These are phyloP conservation scores for Tenthredo mesomela DNA, from an alignment of 2,888 invertebrate species.

Conservation along the genomic window DNA sequence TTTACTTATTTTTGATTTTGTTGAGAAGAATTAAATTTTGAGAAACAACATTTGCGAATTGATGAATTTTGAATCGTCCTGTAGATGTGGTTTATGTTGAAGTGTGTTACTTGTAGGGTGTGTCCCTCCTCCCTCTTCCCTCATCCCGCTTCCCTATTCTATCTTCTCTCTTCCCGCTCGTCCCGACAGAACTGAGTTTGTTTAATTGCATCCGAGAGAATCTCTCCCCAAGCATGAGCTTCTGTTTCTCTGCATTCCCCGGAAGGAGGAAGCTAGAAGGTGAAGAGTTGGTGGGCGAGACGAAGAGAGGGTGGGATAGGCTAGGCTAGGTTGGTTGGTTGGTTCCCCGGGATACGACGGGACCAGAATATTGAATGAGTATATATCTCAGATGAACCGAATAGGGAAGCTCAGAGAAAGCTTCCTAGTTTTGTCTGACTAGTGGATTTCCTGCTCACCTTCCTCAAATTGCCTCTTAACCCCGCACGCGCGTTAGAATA, in stretches of 20 bases:
- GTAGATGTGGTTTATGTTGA: not conserved
- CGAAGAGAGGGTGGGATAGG: not conserved
- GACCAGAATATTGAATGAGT: constrained; percentile 48
- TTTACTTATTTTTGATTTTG: not conserved
- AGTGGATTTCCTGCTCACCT: constrained; percentile 39
- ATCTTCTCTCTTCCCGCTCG: not conserved
- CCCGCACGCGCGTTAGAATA: constrained; percentile 10
- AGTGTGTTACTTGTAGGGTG: constrained; percentile 7
- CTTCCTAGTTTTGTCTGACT: constrained; percentile 45
- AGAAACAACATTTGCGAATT: not conserved
- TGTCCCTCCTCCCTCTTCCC: not conserved
- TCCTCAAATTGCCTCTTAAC: constrained; percentile 3
- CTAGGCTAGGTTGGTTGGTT: constrained; percentile 14
- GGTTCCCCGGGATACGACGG: constrained; percentile 39
- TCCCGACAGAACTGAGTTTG: constrained; percentile 46
- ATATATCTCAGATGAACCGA: constrained; percentile 34
- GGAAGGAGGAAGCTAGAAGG: constrained; percentile 10
- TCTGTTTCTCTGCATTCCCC: constrained; percentile 44
- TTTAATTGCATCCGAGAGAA: constrained; percentile 50
- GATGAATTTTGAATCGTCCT: not conserved
- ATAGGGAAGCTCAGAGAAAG: constrained; percentile 13
- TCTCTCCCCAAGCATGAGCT: constrained; percentile 32
- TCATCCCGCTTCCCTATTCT: not conserved
- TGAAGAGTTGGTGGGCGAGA: constrained; percentile 35
- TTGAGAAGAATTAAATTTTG: not conserved